Evolutionary conservation across 2,888 invertebrate species (phyloP).

Genomic region (Andrena trimmerana): DNA sequence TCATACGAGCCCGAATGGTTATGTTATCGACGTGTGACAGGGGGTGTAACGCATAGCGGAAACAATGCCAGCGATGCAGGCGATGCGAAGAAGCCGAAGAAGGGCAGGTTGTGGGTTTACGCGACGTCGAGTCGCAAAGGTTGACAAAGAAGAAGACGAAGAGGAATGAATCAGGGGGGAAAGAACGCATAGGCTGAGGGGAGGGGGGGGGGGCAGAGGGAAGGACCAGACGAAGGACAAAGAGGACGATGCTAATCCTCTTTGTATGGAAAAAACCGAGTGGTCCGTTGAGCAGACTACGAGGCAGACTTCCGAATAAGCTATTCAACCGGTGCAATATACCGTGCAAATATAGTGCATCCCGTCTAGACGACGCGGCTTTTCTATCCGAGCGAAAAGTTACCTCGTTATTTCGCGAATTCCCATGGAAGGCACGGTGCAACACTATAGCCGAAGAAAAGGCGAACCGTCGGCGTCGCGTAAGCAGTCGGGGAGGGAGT

Average conservation of each 20-base stretch:
- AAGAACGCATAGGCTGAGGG: not conserved
- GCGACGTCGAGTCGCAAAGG: not conserved
- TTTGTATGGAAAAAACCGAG: constrained; percentile 70
- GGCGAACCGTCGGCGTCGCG: not conserved
- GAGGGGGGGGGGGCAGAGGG: not conserved
- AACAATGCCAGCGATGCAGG: not conserved
- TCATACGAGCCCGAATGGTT: not conserved
- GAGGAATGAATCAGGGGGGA: not conserved
- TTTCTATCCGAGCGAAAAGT: constrained; percentile 67
- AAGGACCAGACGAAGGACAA: constrained; percentile 31
- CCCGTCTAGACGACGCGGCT: constrained; percentile 72
- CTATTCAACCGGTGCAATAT: constrained; percentile 72
- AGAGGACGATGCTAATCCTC: constrained; percentile 65
- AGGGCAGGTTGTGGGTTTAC: constrained; percentile 1
- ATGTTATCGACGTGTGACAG: not conserved
- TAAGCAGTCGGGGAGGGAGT: not conserved
- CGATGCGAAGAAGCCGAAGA: constrained; percentile 13
- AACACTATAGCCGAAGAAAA: not conserved
- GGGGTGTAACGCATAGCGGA: not conserved
- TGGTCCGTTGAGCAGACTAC: constrained; percentile 56
- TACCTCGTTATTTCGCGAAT: constrained; percentile 72
- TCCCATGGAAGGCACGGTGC: constrained; percentile 26
- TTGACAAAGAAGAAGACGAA: not conserved
- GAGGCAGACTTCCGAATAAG: constrained; percentile 68
- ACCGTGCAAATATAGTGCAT: constrained; percentile 71